Base-by-base conservation (phyloP, 2,113 vertebrate species). In the Aspiorhynchus laticeps region DNA sequence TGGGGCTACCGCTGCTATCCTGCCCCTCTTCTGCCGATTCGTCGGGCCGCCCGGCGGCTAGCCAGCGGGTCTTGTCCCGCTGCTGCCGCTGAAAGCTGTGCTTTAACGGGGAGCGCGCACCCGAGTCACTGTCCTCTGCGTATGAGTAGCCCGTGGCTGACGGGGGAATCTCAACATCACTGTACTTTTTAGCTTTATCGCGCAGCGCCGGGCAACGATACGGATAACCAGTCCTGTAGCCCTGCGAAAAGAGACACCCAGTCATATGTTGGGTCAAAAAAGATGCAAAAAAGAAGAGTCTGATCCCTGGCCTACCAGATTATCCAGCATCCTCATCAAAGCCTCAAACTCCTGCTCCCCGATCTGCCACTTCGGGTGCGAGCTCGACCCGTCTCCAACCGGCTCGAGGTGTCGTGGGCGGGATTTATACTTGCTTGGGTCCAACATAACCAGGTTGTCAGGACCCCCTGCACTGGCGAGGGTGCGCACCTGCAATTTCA, bases 341-440 rank as follows among this genome's bases (percentile, higher is more conserved):
- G 98, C 97, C 93, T 99, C 98, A 90, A 97, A 99, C 87, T 99
- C 98, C 93, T 99, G 98, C 93, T 99, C 98, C 24, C 98, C 98
- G 43, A 97, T 92, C 94, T 96, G 97, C 98, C 98, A 99, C 88
- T 95, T 97, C n/a, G 96, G 96, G 67, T 97, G 94, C 24, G 94
- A 89, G 1, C 94, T 87, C 24, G 94, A 92, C 82, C 96, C 95
- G 21, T 98, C 97, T 5, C 93, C 95, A 10, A 93, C 95, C 61
- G 96, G 92, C 91, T 96, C 97, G 0, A 96, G 95, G 86, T 96
- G 94, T 67, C 93, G 96, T 65, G 97, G 93, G 41, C 96, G 98
- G 14, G 94, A 95, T 94, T 98, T 99, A 85, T 99, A 99, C 90
- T 99, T 99, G 6, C 81, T 91, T 24, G 98, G 97, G 91, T 99